A percentile compares a stretch with the other conserved stretches of the same genome.
Conservation (phyloP, 30 jellyfish, hydroid and myxozoan genomes). For the Aurelia aurita complex sp. Pacific region DNA sequence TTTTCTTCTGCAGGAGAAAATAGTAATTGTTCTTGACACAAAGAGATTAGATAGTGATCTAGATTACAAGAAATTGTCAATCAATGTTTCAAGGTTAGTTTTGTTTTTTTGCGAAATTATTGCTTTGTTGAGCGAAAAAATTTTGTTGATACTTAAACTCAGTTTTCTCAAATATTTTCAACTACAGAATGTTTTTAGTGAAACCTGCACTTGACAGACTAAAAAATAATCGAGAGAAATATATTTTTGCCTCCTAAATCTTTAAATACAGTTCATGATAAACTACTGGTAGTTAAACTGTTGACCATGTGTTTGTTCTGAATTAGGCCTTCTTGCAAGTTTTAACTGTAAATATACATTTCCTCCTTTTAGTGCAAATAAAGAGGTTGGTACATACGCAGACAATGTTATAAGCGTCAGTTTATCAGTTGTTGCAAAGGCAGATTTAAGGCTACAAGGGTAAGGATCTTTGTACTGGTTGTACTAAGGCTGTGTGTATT, state of each 20-base stretch:
- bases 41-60: conserved; percentile 43
- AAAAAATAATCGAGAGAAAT: no score
- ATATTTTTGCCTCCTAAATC: no score
- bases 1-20: conserved; percentile 33
- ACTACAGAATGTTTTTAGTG: no score
- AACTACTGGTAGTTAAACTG: no score
- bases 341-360: no score
- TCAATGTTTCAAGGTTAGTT: conserved; percentile 66
- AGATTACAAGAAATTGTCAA: conserved; percentile 26
- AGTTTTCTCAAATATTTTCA: no score
- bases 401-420: conserved; percentile 53
- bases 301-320: no score
- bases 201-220: no score
- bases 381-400: conserved; percentile 56
- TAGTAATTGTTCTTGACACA: conserved; percentile 67
- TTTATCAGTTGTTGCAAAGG: conserved; percentile 59
- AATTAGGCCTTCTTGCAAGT: no score
- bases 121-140: neutral
- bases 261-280: no score
- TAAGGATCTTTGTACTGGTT: neutral
- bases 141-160: neutral
- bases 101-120: neutral
- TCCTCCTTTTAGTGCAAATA: conserved; percentile 58
- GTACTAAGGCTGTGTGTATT: no score
- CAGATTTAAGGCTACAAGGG: conserved; percentile 75